Base-by-base conservation (phyloP, 1,140 invertebrate genomes). In the Hyphantria cunea region DNA sequence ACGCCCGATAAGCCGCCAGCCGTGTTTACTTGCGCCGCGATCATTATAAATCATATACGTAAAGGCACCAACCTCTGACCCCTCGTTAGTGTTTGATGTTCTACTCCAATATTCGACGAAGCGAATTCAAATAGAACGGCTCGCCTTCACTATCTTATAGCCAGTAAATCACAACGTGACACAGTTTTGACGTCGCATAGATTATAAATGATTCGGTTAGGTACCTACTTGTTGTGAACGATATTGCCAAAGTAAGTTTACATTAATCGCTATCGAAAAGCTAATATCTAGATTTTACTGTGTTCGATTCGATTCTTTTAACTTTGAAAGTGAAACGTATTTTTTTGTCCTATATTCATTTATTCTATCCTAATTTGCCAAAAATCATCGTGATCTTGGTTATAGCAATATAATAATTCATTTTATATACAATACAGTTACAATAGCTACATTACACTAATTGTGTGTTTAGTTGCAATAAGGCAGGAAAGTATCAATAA, bases 1-100 rank as follows among this genome's bases (percentile, higher is more conserved):
- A 70, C 75, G 70, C 62, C 72, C 72, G 84, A 87, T 87, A 87
- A 84, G 71, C 56, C 68, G 63, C 44, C 44, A 58, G 67, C 69
- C 66, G 69, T 80, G 71, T 78, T 80, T 70, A 72, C 75, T 80
- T 63, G 69, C 56, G 39, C 56, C 56, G 55, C 72, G 68, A 76
- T 77, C 74, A 80, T 81, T 82, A 83, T 86, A 83, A 86, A 84
- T 82, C 81, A 84, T 74, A 78, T 71, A 82, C 71, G 64, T 74
- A 77, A 68, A 74, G 60, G 63, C 53, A 56, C 65, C 71, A 80
- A 75, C 72, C 74, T 85, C 66, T 84, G 79, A 84, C 78, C 80
- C 68, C 74, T 74, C 63, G 76, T 74, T 79, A 76, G 55, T 69
- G 55, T 68, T 69, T 61, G 68, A 76, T 70, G 69, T 62, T 70